Evolutionary conservation across 2,888 invertebrate species (phyloP), one percentile per base, ranked within the genome.

Genomic region (Aphidius colemani): DNA sequence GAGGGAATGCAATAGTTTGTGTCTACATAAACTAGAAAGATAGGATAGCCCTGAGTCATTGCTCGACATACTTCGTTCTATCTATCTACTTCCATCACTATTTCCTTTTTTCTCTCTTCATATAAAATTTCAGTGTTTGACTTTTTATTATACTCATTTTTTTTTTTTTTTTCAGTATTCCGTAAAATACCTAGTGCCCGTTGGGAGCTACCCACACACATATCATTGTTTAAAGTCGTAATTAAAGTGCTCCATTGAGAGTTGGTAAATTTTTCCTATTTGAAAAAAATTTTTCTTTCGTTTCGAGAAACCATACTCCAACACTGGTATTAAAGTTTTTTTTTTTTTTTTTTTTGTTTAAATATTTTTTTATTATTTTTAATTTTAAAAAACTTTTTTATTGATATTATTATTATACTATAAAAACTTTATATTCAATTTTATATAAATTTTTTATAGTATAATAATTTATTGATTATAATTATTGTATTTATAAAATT

Each of bases 1-100:
- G 75, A 74, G 78, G 77, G 79, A 79, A 77, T 75, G 74, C 74
- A 78, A 79, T 79, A 79, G 77, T 67, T 71, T 66, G 65, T 65
- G 57, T 67, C 66, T 67, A 69, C 64, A 61, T 55, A 69, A 57
- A 67, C 64, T 65, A 65, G 60, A 30, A 67, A 70, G 68, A 64
- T 62, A 64, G 61, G 60, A 65, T 63, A 65, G 57, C 61, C 60
- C 40, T 46, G 61, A 55, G 67, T 66, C 65, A 57, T 63, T 66
- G 62, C 65, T 61, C 63, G 62, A 57, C 58, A 13, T 13, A 13
- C 48, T 13, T 13, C 5, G 48, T 13, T 48, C 53, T 53, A 39
- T 5, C 39, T 53, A 53, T 53, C 39, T 53, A 53, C 39, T 7
- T 13, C 13, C 48, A 4, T 48, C 13, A 13, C 11, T 46, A 11